Conservation (phyloP, 2,113 vertebrate species). For the Aythya baeri region DNA sequence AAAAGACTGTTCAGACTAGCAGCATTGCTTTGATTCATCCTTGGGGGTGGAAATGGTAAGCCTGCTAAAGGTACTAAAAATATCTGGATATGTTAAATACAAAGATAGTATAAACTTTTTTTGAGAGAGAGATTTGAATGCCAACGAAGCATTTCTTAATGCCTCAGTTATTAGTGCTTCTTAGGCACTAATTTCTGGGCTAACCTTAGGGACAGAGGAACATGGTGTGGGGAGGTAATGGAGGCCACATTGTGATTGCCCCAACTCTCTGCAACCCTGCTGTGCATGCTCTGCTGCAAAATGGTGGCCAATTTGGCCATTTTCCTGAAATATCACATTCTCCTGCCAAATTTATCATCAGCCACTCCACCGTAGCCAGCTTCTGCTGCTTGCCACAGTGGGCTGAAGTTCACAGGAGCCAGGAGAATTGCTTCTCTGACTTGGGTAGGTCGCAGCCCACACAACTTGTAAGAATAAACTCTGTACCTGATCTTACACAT, state of each 20-base stretch:
- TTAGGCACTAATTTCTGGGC: background rate
- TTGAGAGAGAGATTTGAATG: background rate
- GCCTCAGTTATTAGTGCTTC: background rate
- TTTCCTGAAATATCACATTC: background rate
- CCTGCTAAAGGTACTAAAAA: background rate
- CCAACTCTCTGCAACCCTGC: accelerated
- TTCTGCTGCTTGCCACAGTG: background rate
- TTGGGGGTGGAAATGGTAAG: background rate
- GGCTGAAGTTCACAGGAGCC: background rate
- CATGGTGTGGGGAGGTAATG: background rate
- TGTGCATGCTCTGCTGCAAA: background rate
- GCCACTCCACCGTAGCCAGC: background rate
- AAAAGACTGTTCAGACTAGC: background rate
- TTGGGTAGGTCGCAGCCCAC: background rate
- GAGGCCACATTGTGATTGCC: background rate
- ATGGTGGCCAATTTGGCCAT: background rate
- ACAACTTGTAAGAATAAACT: background rate
- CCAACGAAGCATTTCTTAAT: background rate
- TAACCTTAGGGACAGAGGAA: background rate
- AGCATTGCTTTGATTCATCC: background rate
- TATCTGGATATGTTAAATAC: background rate
- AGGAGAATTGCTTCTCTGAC: background rate
- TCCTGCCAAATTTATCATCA: background rate
- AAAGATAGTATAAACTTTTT: background rate
- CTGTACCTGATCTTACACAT: background rate